A percentile compares a stretch with the other conserved stretches of the same genome.
Evolutionary conservation across 2,797 vertebrate species (phyloP).

Genomic region (Pogonophryne albipinna): DNA sequence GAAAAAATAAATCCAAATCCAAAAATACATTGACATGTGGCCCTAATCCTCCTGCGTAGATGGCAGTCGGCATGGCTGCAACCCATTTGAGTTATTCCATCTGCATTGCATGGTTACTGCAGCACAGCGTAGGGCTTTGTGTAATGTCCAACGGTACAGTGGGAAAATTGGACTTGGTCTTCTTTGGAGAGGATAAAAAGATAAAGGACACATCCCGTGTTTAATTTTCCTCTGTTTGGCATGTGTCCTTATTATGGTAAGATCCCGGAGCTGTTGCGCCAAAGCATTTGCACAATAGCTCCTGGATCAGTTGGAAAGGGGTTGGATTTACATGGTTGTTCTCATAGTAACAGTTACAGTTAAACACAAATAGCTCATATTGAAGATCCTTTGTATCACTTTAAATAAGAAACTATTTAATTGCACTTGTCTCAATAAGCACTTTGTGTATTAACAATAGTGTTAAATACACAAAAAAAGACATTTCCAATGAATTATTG

Average conservation of each 20-base stretch:
- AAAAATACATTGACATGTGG: too few relatives aligned
- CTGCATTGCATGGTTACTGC: not conserved
- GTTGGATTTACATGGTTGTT: not conserved
- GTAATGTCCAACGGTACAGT: slow-evolving; percentile 7
- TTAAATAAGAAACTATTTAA: not conserved
- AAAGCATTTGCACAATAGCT: slow-evolving; percentile 22
- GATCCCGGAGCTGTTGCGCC: not conserved
- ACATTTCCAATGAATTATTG: not conserved
- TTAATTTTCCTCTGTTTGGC: not conserved
- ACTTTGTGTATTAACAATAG: slow-evolving; percentile 13
- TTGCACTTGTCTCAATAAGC: slow-evolving; percentile 10
- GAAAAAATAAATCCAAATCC: too few relatives aligned
- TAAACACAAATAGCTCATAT: slow-evolving; percentile 1
- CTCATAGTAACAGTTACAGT: not conserved
- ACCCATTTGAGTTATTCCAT: slow-evolving; percentile 8
- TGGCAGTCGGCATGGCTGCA: slow-evolving; percentile 33
- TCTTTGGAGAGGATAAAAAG: not conserved
- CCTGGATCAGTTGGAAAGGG: slow-evolving; percentile 9
- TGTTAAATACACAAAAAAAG: not conserved
- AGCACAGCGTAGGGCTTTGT: not conserved
- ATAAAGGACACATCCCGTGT: not conserved
- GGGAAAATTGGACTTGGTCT: slow-evolving; percentile 13
- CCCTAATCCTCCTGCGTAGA: too few relatives aligned
- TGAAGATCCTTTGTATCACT: not conserved
- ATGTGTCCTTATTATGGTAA: not conserved